A percentile compares a stretch with the other conserved stretches of the same genome.
These are phyloP conservation scores for Lysiphlebus fabarum DNA, from an alignment of 1,140 invertebrate genomes.

Conservation along the genomic window DNA sequence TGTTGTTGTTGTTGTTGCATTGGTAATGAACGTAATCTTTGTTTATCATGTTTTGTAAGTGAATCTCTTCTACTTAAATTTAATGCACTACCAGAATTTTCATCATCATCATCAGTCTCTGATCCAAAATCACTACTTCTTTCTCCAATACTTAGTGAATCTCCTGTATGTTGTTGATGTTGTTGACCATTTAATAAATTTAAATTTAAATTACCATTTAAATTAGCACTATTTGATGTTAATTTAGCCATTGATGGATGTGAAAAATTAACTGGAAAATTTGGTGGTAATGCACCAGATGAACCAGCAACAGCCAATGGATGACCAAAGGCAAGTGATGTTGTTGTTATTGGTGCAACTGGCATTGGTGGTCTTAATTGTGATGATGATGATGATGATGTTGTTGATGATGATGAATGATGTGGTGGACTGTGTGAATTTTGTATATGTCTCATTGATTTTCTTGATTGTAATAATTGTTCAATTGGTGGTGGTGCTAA, in stretches of 20 bases:
- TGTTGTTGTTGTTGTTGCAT: conserved; percentile 24
- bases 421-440: conserved; percentile 46
- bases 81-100: conserved; percentile 64
- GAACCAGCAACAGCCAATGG: conserved; percentile 46
- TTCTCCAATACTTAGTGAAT: conserved; percentile 42
- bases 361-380: conserved; percentile 50
- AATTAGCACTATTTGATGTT: conserved; percentile 32
- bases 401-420: conserved; percentile 34
- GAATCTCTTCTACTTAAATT: conserved; percentile 62
- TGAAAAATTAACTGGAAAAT: conserved; percentile 46
- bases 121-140: conserved; percentile 57
- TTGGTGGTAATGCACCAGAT: conserved; percentile 45
- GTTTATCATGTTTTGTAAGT: conserved; percentile 43
- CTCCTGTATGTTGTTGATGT: conserved; percentile 7
- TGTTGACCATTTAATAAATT: conserved; percentile 29
- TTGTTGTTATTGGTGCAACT: conserved; percentile 46
- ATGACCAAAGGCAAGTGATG: conserved; percentile 45
- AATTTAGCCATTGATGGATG: conserved; percentile 43
- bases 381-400: conserved; percentile 40
- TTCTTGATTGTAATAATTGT: conserved; percentile 35
- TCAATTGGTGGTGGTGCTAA: conserved; percentile 58
- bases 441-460: conserved; percentile 40
- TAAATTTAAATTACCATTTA: no score
- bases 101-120: conserved; percentile 65
- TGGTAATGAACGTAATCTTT: conserved; percentile 50